Base-by-base conservation (phyloP, 2,888 invertebrate genomes). In the Helobdella robusta region DNA sequence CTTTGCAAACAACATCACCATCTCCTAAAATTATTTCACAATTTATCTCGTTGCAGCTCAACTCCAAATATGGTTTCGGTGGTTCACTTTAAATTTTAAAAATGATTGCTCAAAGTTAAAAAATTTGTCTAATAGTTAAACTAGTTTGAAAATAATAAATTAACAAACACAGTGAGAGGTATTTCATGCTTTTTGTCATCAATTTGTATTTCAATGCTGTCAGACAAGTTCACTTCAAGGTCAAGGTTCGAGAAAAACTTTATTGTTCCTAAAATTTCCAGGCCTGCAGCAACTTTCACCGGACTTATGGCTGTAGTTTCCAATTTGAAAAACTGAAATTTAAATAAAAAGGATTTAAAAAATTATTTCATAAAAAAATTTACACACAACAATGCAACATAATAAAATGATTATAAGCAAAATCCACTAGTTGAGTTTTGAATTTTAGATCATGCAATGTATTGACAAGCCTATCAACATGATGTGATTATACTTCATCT, bases 251-350 rank as follows among this genome's bases (percentile, higher is more conserved):
- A 56, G 32, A 25, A n/a, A 15, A 8, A 56, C n/a, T 32, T 32
- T 1, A 56, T 8, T 32, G 32, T 4, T 30, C 30, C 56, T 20
- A 32, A 56, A 4, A 56, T 56, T 30, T 56, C 56, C 1, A 56
- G 18, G 2, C 56, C 56, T 11, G 56, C 28, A 11, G 56, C 28
- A 25, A n/a, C 8, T 28, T 20, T 56, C 32, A 28, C 28, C n/a
- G 56, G 56, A 30, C 32, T 56, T 28, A 32, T 30, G 28, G n/a
- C n/a, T 5, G 28, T 56, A 6, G 56, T 56, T 56, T 56, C 56
- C 28, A 56, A 56, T n/a, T n/a, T 56, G 56, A 56, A 56, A 28
- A 5, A 30, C 56, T 56, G 56, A 48, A 48, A 48, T 48, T 6
- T 18, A 40, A 23, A 8, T 23, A 6, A 6, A 48, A 3, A 23